Evolutionary conservation across 2,113 vertebrate species (phyloP).

Genomic region (Xerus inauris): DNA sequence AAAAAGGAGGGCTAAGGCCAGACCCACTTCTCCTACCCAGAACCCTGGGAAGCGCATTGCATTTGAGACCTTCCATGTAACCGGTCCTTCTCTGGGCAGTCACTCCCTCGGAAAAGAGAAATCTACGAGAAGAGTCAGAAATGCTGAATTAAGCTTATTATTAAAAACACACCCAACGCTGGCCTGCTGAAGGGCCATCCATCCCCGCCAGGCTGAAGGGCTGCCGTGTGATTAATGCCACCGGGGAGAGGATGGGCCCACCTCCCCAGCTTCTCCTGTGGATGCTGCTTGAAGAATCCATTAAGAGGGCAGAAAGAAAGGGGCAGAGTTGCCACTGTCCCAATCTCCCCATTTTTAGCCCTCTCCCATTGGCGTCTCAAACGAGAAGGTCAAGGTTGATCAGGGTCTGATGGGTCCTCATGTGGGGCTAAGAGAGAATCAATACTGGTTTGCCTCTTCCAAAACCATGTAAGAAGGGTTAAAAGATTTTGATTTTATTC

Average conservation of each 20-base stretch:
- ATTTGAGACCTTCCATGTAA: not conserved
- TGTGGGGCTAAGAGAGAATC: not conserved
- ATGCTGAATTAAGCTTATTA: conserved; percentile 36
- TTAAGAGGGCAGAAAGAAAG: not conserved
- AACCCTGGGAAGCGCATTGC: not conserved
- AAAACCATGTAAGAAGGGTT: not conserved
- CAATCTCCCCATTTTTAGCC: not conserved
- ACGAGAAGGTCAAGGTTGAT: not conserved
- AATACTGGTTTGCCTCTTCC: not conserved
- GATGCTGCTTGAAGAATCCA: conserved; percentile 49
- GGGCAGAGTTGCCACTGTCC: not conserved
- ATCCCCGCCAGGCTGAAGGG: not conserved
- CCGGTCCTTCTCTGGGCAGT: not conserved
- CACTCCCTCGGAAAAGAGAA: not conserved
- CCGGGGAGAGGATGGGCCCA: not conserved
- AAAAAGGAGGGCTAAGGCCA: not conserved
- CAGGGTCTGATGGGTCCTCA: not conserved
- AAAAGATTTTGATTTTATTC: not conserved
- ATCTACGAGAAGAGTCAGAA: not conserved
- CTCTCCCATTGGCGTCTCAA: not conserved
- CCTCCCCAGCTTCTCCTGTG: not conserved
- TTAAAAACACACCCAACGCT: not conserved
- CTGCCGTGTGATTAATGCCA: not conserved
- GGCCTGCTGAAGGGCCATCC: not conserved
- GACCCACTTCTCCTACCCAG: not conserved